Base-by-base conservation (phyloP, 2,888 invertebrate species). In the Pomacea canaliculata region DNA sequence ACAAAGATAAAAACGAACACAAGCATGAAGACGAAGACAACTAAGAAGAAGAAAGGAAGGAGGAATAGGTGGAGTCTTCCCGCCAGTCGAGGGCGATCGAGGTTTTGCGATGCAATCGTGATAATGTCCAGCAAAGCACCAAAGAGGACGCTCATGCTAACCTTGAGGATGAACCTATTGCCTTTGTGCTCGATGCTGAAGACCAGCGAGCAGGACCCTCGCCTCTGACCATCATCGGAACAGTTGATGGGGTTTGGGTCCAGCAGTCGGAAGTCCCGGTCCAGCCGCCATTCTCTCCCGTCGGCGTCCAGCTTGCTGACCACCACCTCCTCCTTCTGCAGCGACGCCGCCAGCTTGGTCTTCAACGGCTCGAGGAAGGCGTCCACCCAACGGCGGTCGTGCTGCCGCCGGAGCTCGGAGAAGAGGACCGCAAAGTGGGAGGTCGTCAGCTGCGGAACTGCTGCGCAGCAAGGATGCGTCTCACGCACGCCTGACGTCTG, bases 201-300 rank as follows among this genome's bases (percentile, higher is more conserved):
- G 63, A 81, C 78, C n/a, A 83, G 76, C 8, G 81, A 81, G 63
- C 82, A 78, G 0, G 77, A 74, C 0, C 81, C 80, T 23, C 80
- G 73, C n/a, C 78, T 68, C 16, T 78, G 67, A 3, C 78, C 76
- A 46, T 75, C 79, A 10, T 37, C 51, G 3, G 63, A 68, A n/a
- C 76, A 76, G 62, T 82, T 82, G 60, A 83, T 66, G n/a, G 84
- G 85, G 46, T 76, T 72, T n/a, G 78, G 77, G 19, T 83, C 83
- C 16, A 82, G 59, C 59, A 86, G 76, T 59, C 80, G 76, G 77
- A 80, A 86, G 73, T 86, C 84, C 18, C 78, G 71, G 18, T 84
- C 85, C 27, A 78, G 79, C 19, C 75, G 67, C 86, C 86, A 86
- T 71, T 85, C 84, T 65, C 76, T 70, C 37, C 81, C 78, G 5